Conservation (phyloP, 1,140 invertebrate genomes). For the Nymphalis io region DNA sequence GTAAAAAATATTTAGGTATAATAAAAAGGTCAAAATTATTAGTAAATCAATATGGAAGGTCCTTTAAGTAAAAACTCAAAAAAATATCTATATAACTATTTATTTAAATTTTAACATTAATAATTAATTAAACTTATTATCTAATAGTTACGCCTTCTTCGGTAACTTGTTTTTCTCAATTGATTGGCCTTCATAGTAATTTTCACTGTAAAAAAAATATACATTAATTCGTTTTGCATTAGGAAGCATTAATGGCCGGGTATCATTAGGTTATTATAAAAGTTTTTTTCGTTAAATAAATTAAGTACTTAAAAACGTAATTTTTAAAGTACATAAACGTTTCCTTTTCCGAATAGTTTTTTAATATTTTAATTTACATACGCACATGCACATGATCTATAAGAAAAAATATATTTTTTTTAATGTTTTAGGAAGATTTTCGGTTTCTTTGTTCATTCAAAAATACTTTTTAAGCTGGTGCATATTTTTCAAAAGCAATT, state of each 20-base stretch:
- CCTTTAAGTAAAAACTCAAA: slow-evolving; percentile 11
- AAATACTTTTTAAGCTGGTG: too few species aligned
- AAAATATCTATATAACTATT: slow-evolving; percentile 37
- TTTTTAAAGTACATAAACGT: background rate
- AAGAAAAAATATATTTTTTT: too few species aligned
- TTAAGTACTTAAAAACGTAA: background rate
- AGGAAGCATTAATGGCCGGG: background rate
- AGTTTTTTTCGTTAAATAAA: slow-evolving; percentile 1
- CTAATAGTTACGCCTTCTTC: slow-evolving; percentile 71
- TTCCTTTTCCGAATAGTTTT: background rate
- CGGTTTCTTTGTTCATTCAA: too few species aligned
- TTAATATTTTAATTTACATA: too few species aligned
- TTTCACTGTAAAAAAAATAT: slow-evolving; percentile 84
- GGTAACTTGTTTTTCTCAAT: slow-evolving; percentile 72
- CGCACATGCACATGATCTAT: too few species aligned
- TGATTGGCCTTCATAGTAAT: slow-evolving; percentile 82
- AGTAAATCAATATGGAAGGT: background rate
- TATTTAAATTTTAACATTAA: slow-evolving; percentile 49
- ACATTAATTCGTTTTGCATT: slow-evolving; percentile 15
- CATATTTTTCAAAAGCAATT: too few species aligned
- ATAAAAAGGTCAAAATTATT: too few species aligned
- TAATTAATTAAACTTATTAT: slow-evolving; percentile 48
- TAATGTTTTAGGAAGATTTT: too few species aligned
- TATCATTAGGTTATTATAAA: background rate
- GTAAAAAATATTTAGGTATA: too few species aligned